Conservation (phyloP, 2,113 vertebrate genomes). For the Neofelis nebulosa region DNA sequence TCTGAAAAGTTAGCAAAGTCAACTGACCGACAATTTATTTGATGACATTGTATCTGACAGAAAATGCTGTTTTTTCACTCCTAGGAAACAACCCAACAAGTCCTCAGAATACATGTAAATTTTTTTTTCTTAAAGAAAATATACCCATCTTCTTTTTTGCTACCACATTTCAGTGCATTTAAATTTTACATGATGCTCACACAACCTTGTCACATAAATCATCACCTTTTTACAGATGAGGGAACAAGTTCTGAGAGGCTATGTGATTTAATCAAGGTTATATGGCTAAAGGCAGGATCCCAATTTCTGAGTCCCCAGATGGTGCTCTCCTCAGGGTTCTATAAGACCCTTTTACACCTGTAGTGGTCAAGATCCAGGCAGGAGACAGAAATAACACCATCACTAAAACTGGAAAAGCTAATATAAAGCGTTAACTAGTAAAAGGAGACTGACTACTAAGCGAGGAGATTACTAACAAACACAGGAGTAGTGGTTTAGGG, state of each 20-base stretch:
- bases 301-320: neutral
- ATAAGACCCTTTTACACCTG: neutral
- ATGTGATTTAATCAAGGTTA: neutral
- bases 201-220: neutral
- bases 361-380: neutral
- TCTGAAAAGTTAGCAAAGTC: conserved; percentile 22
- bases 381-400: neutral
- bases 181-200: neutral
- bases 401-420: neutral
- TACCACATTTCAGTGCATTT: neutral
- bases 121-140: neutral
- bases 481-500: neutral
- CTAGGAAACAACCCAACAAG: neutral
- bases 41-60: neutral
- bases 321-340: neutral
- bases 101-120: neutral
- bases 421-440: neutral
- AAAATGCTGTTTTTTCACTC: neutral
- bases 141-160: neutral
- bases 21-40: neutral
- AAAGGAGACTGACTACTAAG: neutral
- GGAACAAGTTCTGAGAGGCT: neutral
- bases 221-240: neutral
- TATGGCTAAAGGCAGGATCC: neutral
- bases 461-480: neutral